Conservation (phyloP, 2,797 vertebrate genomes). For the Hyperoplus lanceolatus region DNA sequence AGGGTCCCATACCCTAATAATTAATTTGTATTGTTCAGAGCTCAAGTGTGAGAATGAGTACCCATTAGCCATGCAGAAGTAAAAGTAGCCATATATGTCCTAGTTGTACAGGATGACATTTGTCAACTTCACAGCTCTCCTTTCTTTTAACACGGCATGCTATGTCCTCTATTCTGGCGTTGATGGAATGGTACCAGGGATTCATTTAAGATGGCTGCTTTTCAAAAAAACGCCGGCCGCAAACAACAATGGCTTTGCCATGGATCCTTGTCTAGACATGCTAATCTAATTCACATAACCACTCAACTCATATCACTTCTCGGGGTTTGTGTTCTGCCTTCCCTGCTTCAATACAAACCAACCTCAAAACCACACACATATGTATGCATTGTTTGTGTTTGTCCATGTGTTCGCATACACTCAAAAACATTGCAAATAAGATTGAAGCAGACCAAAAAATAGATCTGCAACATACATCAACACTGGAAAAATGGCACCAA, state of each 20-base stretch:
- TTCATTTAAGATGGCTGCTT: slow-evolving; percentile 43
- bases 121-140: slow-evolving; percentile 40
- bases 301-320: slow-evolving; percentile 52
- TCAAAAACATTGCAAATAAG: slow-evolving; percentile 23
- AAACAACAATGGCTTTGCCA: slow-evolving; percentile 40
- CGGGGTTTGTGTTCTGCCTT: slow-evolving; percentile 53
- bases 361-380: slow-evolving; percentile 8
- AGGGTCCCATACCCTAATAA: slow-evolving; percentile 56
- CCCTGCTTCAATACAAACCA: not conserved
- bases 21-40: slow-evolving; percentile 50
- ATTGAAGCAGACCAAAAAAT: slow-evolving; percentile 58
- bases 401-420: not conserved
- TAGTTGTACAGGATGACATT: slow-evolving; percentile 33
- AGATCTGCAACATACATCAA: slow-evolving; percentile 44
- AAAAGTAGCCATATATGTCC: slow-evolving; percentile 5
- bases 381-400: not conserved
- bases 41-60: slow-evolving; percentile 51
- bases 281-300: slow-evolving; percentile 60
- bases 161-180: not conserved
- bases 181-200: slow-evolving; percentile 6
- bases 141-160: slow-evolving; percentile 10
- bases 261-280: slow-evolving; percentile 53
- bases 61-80: slow-evolving; percentile 49
- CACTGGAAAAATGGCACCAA: slow-evolving; percentile 32
- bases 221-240: slow-evolving; percentile 43